Base-by-base conservation (phyloP, 2,888 invertebrate genomes). In the Epirrhoe tristata region DNA sequence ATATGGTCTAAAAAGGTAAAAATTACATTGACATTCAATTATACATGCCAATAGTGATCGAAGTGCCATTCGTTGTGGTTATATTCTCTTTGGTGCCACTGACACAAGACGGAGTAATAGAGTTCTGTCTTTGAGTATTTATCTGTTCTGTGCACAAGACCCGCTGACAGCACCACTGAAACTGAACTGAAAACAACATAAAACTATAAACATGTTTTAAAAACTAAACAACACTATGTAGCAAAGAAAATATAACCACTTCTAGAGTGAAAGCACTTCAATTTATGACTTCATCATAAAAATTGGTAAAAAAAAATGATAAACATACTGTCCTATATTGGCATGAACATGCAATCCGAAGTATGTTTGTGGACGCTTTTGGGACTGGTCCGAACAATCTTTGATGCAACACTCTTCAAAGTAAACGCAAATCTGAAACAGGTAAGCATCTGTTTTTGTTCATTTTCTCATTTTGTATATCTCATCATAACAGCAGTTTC, bases 381-480 rank as follows among this genome's bases (percentile, higher is more conserved):
- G 55, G 94, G 94, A 43, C 88, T 94, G 34, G 73, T 93, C 70
- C 82, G 90, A 56, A 93, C 94, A 0, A 91, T 94, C 60, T 93
- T 94, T 71, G 94, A 95, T 75, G 93, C 93, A 10, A 94, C 94
- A 0, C 86, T 94, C 66, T 93, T 94, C 78, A 91, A 93, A 84
- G 89, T 95, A 56, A 93, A 93, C 74, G 86, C 91, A 63, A 94
- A 94, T 84, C 83, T 94, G 69, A 91, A 93, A 78, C 92, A 94
- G 91, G 93, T 64, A 43, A 0, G 50, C 50, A 39, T 46, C 53
- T 54, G 14, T 5, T 16, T 59, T 6, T 59, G 43, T 12, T 53
- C 10, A 31, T 61, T 57, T n/a, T 48, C 52, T 32, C 31, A 17
- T 43, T 8, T 8, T 57, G 31, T 60, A 0, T 32, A 12, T 17